Evolutionary conservation across 2,113 vertebrate genomes (phyloP), one percentile per base, ranked within the genome.

Genomic region (Neopipo cinnamomea): DNA sequence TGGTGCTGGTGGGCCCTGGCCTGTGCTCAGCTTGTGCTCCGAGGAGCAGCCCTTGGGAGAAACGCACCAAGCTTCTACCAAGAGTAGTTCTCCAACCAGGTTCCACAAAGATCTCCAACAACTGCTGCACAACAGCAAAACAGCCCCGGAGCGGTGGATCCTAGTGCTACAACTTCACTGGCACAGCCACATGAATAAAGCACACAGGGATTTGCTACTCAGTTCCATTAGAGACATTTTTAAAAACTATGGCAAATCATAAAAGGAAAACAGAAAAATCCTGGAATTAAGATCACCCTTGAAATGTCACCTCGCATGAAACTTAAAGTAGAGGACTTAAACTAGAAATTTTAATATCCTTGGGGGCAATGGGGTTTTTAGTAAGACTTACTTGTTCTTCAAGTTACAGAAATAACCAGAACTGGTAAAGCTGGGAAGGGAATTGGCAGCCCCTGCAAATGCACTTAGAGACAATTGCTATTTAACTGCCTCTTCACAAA

Each of bases 131-230:
- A 22, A 14, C 2, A 33, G 56, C 42, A 14, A 12, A 50, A 19
- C 1, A 1, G 25, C 0, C 25, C 31, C 5, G 8, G 6, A 25
- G 9, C 0, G 11, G 0, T 8, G 33, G 30, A 23, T 10, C 31
- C 20, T 6, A 20, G 27, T 2, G 56, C 42, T 44, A 12, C 35
- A 17, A 0, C 50, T 31, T 15, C 30, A 19, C 3, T 39, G 53
- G 27, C 18, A 73, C 10, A 24, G 33, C 24, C 49, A 18, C 30
- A 31, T 27, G 58, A 42, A 84, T 8, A 61, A 73, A 81, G 12
- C 31, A 1, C 2, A 5, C 7, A 2, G 6, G 35, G 7, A 50
- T 39, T 3, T 61, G 23, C 18, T 6, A 4, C 11, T 24, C 37
- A 5, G 13, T 52, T 14, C 66, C 30, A 18, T 4, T 23, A 41